Evolutionary conservation across 2,113 vertebrate species (phyloP).

Genomic region (Chloropsis cyanopogon): DNA sequence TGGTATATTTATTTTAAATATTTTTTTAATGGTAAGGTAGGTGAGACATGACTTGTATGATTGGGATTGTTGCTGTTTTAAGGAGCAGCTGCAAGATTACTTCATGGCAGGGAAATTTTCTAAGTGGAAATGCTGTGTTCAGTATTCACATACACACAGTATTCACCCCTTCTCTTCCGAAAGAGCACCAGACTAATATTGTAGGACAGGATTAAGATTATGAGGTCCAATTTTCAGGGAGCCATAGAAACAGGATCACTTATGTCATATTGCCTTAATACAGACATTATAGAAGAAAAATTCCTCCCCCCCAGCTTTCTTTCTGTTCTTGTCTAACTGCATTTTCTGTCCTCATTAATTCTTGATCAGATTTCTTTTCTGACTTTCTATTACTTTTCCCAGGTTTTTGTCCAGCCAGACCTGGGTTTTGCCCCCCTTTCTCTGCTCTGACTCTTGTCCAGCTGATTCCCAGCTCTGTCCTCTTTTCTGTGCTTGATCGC

Average conservation of each 20-base stretch:
- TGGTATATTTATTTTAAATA: background rate
- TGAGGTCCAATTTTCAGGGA: background rate
- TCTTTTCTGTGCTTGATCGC: background rate
- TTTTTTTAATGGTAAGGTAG: background rate
- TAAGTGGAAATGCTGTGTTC: background rate
- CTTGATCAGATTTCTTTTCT: background rate
- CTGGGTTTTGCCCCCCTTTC: background rate
- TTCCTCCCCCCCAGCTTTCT: background rate
- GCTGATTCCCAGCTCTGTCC: background rate
- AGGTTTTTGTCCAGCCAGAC: background rate
- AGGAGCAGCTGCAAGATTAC: background rate
- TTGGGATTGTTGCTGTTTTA: background rate
- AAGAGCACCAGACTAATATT: background rate
- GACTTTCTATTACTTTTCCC: background rate
- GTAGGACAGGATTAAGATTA: background rate
- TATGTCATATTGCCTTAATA: background rate
- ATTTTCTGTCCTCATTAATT: background rate
- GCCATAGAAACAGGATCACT: background rate
- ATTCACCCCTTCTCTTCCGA: background rate
- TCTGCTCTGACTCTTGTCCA: background rate
- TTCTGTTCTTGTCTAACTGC: background rate
- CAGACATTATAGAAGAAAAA: background rate
- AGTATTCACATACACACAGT: background rate
- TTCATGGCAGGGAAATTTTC: background rate
- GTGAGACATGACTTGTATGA: background rate